Evolutionary conservation across 2,888 invertebrate genomes (phyloP).

Genomic region (Mythimna loreyi): DNA sequence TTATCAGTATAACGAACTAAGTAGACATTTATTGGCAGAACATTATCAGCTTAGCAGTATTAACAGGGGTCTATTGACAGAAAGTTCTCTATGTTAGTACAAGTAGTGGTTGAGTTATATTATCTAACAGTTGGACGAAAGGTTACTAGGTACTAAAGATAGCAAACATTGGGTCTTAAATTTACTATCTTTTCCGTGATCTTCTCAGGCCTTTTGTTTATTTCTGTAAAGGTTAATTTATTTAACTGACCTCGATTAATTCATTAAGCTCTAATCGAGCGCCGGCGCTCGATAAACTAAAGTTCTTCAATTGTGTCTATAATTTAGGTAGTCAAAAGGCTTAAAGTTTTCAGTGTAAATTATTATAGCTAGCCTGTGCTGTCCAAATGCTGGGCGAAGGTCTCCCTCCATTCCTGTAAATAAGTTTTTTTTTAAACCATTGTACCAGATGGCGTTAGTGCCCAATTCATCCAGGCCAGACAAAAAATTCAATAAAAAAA

Average conservation of each 20-base stretch:
- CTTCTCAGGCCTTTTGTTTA: constrained; percentile 18
- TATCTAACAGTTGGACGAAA: constrained; percentile 2
- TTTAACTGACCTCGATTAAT: neutral
- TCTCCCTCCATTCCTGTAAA: too few relatives aligned
- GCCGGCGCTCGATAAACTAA: too few relatives aligned
- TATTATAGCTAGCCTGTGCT: too few relatives aligned
- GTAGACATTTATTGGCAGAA: constrained; percentile 1
- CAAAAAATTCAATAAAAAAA: too few relatives aligned
- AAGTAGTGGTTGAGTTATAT: neutral
- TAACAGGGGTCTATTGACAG: neutral
- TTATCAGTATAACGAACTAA: constrained; percentile 20
- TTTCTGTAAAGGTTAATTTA: neutral
- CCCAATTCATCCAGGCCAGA: too few relatives aligned
- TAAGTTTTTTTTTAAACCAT: too few relatives aligned
- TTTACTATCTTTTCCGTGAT: constrained; percentile 11
- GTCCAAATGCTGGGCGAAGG: too few relatives aligned
- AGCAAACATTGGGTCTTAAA: neutral
- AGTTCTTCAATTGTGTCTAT: too few relatives aligned
- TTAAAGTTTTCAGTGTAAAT: too few relatives aligned
- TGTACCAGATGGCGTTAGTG: too few relatives aligned
- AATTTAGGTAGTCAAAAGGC: too few relatives aligned
- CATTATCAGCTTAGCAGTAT: constrained; percentile 8
- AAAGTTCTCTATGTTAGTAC: neutral
- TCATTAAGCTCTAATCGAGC: too few relatives aligned
- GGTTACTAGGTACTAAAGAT: neutral